Percentiles rank a stretch among this genome's conserved stretches.
These are phyloP conservation scores for Oceanites oceanicus DNA, from an alignment of 2,113 vertebrate genomes.

Conservation along the genomic window DNA sequence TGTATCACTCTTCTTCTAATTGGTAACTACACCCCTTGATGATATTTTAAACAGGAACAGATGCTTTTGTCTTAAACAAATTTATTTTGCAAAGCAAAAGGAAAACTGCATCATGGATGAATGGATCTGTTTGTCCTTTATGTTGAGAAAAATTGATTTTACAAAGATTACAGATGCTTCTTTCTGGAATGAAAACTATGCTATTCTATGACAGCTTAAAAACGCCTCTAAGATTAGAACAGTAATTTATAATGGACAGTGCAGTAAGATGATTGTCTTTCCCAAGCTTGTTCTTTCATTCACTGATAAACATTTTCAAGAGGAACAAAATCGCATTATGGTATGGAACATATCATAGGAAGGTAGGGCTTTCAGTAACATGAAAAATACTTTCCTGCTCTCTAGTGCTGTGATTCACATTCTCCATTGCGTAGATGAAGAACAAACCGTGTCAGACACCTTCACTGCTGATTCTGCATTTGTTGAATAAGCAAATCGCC, in stretches of 20 bases:
- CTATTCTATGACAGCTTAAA: not conserved
- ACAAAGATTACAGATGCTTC: not conserved
- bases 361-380: not conserved
- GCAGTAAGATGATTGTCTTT: not conserved
- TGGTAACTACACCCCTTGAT: not conserved
- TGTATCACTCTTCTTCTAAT: not conserved
- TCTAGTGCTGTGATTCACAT: not conserved
- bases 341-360: not conserved
- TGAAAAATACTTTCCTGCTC: not conserved
- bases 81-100: not conserved
- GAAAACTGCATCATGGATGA: not conserved
- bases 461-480: not conserved
- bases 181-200: not conserved
- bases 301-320: not conserved
- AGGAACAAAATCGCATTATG: not conserved
- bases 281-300: not conserved
- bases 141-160: not conserved
- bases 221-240: not conserved
- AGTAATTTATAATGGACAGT: not conserved
- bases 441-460: not conserved
- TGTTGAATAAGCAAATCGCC: not conserved
- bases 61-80: not conserved
- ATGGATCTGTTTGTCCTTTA: not conserved
- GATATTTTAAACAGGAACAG: constrained; percentile 16
- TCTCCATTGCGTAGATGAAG: not conserved